Evolutionary conservation across 2,888 invertebrate genomes (phyloP).

Genomic region (Parnassius mnemosyne): DNA sequence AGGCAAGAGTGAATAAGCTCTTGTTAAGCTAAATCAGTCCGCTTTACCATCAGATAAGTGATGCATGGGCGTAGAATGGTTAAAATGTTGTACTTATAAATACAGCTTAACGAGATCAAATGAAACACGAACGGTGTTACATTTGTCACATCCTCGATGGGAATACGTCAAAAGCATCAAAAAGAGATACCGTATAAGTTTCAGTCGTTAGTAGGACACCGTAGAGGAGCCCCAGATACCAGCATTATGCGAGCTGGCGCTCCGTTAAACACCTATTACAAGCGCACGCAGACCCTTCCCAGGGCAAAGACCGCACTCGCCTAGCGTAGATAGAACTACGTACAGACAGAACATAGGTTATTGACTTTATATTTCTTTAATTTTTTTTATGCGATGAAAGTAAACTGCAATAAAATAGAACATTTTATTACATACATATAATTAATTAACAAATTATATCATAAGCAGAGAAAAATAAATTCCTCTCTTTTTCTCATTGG

Average conservation of each 20-base stretch:
- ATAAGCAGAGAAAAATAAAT: too few relatives aligned
- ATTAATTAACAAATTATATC: too few relatives aligned
- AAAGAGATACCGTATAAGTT: constrained; percentile 14
- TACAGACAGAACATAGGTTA: constrained; percentile 30
- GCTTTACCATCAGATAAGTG: too few relatives aligned
- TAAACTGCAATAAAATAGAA: too few relatives aligned
- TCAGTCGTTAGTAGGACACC: constrained; percentile 34
- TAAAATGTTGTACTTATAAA: too few relatives aligned
- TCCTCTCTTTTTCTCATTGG: too few relatives aligned
- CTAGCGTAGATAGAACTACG: constrained; percentile 25
- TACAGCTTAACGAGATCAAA: constrained; percentile 9
- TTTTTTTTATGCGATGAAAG: not conserved
- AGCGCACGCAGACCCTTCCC: constrained; percentile 49
- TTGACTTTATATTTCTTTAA: not conserved
- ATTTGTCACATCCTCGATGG: constrained; percentile 4
- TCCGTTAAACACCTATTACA: constrained; percentile 58
- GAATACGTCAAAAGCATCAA: constrained; percentile 21
- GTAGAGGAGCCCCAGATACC: constrained; percentile 33
- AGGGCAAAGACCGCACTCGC: constrained; percentile 45
- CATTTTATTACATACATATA: too few relatives aligned
- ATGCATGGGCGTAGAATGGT: too few relatives aligned
- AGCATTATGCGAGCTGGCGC: constrained; percentile 52
- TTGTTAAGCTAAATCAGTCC: too few relatives aligned
- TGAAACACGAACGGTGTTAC: constrained; percentile 11
- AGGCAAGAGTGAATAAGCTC: too few relatives aligned